Evolutionary conservation across 1,140 invertebrate genomes (phyloP).

Genomic region (Bombus impatiens): DNA sequence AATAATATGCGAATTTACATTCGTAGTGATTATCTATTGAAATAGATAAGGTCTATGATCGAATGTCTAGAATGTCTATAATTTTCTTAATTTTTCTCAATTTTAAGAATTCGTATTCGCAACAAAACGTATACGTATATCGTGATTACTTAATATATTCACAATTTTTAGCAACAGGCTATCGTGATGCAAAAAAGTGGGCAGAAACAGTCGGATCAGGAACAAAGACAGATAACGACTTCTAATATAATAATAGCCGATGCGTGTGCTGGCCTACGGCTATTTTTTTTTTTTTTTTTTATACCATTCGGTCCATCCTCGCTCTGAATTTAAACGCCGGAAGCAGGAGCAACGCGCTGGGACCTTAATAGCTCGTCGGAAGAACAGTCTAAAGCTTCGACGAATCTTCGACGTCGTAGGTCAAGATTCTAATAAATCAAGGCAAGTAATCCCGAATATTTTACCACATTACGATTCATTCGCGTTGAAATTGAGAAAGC

Average conservation of each 20-base stretch:
- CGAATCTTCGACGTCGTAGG: slow-evolving; percentile 15
- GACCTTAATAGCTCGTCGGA: slow-evolving; percentile 18
- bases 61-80: not conserved
- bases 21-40: not conserved
- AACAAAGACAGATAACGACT: slow-evolving; percentile 8
- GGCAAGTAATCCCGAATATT: not conserved
- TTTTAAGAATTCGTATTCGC: not conserved
- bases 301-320: slow-evolving; percentile 21
- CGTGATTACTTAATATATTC: not conserved
- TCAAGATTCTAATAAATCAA: slow-evolving; percentile 42
- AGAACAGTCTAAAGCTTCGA: slow-evolving; percentile 3
- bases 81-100: not conserved
- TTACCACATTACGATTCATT: too few species aligned
- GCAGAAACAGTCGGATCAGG: slow-evolving; percentile 30
- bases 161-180: not conserved
- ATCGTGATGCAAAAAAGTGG: slow-evolving; percentile 9
- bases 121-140: not conserved
- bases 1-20: not conserved
- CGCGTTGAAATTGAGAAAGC: not conserved
- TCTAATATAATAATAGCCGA: slow-evolving; percentile 60
- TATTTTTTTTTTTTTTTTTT: not conserved
- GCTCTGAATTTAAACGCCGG: slow-evolving; percentile 63
- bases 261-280: slow-evolving; percentile 47
- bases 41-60: not conserved
- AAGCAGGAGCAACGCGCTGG: slow-evolving; percentile 54